phyloP scores from a whole-genome alignment of 1,140 invertebrate genomes.

The Pachyrhynchus sulphureomaculatus region DNA sequence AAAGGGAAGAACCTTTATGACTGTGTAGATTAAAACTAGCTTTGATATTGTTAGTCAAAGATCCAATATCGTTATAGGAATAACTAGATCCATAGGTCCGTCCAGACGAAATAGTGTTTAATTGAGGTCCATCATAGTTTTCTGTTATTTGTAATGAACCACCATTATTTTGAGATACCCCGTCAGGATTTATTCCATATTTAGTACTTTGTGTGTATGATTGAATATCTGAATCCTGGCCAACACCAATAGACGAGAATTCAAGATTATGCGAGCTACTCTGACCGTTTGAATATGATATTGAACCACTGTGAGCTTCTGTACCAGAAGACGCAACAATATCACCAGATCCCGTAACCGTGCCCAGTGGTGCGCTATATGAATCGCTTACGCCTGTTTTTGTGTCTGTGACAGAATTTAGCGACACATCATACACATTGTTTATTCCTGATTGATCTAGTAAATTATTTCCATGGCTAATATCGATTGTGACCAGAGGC shows the following conservation, averaged over 20 bases:
- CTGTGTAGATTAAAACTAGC: slow-evolving; percentile 7
- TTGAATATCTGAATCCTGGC: slow-evolving; percentile 48
- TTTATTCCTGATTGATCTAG: slow-evolving; percentile 29
- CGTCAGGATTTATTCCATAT: slow-evolving; percentile 52
- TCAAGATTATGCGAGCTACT: slow-evolving; percentile 27
- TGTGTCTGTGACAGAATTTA: slow-evolving; percentile 43
- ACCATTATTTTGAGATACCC: slow-evolving; percentile 9
- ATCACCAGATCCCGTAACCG: slow-evolving; percentile 49
- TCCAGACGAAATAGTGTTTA: slow-evolving; percentile 53
- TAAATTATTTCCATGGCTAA: slow-evolving; percentile 8
- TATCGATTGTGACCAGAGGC: slow-evolving; percentile 16
- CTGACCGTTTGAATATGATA: background rate
- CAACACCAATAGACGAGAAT: slow-evolving; percentile 36
- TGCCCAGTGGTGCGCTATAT: slow-evolving; percentile 48
- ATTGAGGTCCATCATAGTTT: slow-evolving; percentile 55
- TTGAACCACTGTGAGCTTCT: slow-evolving; percentile 32
- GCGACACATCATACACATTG: slow-evolving; percentile 46
- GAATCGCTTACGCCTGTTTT: slow-evolving; percentile 46
- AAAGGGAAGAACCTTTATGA: background rate
- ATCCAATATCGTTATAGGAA: slow-evolving; percentile 33
- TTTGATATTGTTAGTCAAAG: slow-evolving; percentile 11
- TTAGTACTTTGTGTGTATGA: slow-evolving; percentile 54
- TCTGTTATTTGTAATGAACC: slow-evolving; percentile 39
- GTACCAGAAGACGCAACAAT: slow-evolving; percentile 44
- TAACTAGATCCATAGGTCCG: slow-evolving; percentile 56